Base-by-base conservation (phyloP, 2,113 vertebrate genomes). In the Phalacrocorax aristotelis region DNA sequence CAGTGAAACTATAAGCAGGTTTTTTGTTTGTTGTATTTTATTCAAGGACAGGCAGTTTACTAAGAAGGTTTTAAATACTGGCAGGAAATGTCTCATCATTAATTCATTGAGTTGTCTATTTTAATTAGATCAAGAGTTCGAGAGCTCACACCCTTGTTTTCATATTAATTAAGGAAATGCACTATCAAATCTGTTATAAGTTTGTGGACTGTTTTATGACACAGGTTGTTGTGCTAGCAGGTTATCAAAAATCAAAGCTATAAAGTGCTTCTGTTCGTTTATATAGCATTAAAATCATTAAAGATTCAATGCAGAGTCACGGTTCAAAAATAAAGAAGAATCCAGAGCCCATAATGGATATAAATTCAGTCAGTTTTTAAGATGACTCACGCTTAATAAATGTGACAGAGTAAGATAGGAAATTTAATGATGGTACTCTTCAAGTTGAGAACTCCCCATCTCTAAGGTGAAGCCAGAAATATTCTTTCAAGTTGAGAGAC, bases 41-140 rank as follows among this genome's bases (percentile, higher is more conserved):
- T 29, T 94, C 36, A 93, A 91, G 78, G 95, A 44, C 46, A 79
- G 76, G 22, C 57, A 90, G 49, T 93, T 97, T 97, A n/a, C 32
- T 84, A 20, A 30, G 36, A 71, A 18, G 18, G 52, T 93, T 87
- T 58, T 87, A 34, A 93, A 80, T 46, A 64, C 30, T 80, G 69
- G 36, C 84, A 94, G 89, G 80, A 97, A 97, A 96, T 77, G 44
- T 78, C 58, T 95, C 40, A 84, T 88, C 49, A 51, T 95, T 92
- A 97, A 96, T 95, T 97, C 87, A 90, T 76, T 93, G 62, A 65
- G 32, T 52, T 18, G 57, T 95, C 70, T 54, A 11, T 96, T 96
- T 97, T 92, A 97, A 95, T 95, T 97, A 97, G 68, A 87, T 46
- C 19, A 83, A 70, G 91, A 77, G 46, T 90, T 95, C 87, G 83